Percentiles rank a stretch among this genome's conserved stretches.
Evolutionary conservation across 1,140 invertebrate species (phyloP).

Genomic region (Vollenhovia emeryi): DNA sequence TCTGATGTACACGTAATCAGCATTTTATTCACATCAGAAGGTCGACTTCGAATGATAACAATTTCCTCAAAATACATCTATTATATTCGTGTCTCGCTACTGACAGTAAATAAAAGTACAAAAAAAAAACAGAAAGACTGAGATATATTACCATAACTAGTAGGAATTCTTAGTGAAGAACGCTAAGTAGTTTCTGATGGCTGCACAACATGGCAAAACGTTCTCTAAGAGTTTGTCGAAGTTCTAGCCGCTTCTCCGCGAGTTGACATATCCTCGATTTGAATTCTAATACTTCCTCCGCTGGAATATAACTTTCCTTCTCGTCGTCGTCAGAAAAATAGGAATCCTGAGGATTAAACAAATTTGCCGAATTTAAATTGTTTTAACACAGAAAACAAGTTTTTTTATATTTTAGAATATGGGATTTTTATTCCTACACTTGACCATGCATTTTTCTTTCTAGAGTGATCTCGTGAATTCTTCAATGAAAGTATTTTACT

Average conservation of each 20-base stretch:
- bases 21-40: constrained; percentile 68
- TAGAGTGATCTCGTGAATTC: too few species aligned
- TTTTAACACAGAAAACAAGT: constrained; percentile 49
- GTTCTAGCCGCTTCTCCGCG: constrained; percentile 91
- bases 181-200: constrained; percentile 80
- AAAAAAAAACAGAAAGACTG: constrained; percentile 46
- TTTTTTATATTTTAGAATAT: too few species aligned
- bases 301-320: constrained; percentile 92
- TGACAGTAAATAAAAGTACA: constrained; percentile 77
- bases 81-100: constrained; percentile 70
- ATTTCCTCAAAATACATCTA: constrained; percentile 74
- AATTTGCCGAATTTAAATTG: neutral
- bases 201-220: constrained; percentile 92
- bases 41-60: constrained; percentile 65
- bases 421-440: too few species aligned
- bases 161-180: constrained; percentile 78
- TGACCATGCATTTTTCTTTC: too few species aligned
- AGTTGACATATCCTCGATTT: constrained; percentile 91
- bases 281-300: constrained; percentile 94
- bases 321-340: constrained; percentile 91
- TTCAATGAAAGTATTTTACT: too few species aligned
- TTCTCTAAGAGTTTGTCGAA: constrained; percentile 92
- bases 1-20: constrained; percentile 62
- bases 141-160: constrained; percentile 60
- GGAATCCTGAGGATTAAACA: constrained; percentile 84